A percentile compares a stretch with the other conserved stretches of the same genome.
Evolutionary conservation across 2,797 vertebrate genomes (phyloP).

Genomic region (Botia kubotai): DNA sequence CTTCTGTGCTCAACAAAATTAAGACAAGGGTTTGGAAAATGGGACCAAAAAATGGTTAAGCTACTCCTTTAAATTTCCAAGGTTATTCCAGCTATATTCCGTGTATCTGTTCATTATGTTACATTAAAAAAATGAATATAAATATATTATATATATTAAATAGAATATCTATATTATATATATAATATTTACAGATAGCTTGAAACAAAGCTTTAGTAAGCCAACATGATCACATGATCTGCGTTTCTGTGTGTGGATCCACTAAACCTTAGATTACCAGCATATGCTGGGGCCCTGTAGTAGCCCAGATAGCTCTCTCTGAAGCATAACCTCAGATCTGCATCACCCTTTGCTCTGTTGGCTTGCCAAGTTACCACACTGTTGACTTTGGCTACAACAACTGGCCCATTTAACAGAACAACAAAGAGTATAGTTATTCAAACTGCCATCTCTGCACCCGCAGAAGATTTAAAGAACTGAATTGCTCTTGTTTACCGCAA

Average conservation of each 20-base stretch:
- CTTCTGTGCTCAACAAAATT: too few relatives aligned
- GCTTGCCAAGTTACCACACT: slow-evolving; percentile 61
- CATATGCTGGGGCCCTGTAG: slow-evolving; percentile 50
- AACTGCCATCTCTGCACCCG: neutral
- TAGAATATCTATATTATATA: too few relatives aligned
- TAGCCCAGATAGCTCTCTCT: slow-evolving; percentile 45
- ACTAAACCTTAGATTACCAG: slow-evolving; percentile 56
- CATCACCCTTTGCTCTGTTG: slow-evolving; percentile 54
- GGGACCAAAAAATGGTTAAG: too few relatives aligned
- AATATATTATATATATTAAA: too few relatives aligned
- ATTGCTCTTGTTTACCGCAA: neutral
- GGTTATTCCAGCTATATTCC: too few relatives aligned
- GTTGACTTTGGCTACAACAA: slow-evolving; percentile 64
- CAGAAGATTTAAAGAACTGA: neutral
- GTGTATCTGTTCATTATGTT: too few relatives aligned
- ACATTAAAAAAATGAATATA: too few relatives aligned
- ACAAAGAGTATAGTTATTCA: slow-evolving; percentile 36
- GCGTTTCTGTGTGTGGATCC: slow-evolving; percentile 30
- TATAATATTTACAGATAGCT: neutral
- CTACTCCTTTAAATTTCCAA: too few relatives aligned
- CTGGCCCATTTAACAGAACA: slow-evolving; percentile 48
- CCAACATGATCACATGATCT: slow-evolving; percentile 6
- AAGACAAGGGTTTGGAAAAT: too few relatives aligned
- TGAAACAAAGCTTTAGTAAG: neutral
- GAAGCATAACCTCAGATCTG: slow-evolving; percentile 60